phyloP scores from a whole-genome alignment of 2,888 invertebrate species.

The Xestia ashworthii region DNA sequence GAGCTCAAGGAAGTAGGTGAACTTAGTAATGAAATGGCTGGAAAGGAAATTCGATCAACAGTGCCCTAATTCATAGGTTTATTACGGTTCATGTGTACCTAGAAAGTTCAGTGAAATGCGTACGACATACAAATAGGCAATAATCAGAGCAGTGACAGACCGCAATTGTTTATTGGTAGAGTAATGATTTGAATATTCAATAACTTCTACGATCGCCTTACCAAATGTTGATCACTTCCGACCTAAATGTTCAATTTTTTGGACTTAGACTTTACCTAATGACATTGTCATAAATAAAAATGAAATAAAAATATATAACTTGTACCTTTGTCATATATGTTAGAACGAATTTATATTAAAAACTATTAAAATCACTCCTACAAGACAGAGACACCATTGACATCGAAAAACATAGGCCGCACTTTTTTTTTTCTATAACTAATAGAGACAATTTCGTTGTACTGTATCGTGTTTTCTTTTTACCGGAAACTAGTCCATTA shows the following conservation, averaged over 20 bases:
- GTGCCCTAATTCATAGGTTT: slow-evolving; percentile 22
- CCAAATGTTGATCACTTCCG: not conserved
- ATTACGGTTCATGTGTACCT: slow-evolving; percentile 31
- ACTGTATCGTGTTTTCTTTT: not conserved
- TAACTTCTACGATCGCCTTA: not conserved
- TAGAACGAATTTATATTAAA: not conserved
- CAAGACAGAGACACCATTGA: not conserved
- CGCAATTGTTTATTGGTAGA: slow-evolving; percentile 49
- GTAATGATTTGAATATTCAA: slow-evolving; percentile 56
- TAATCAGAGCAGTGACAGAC: slow-evolving; percentile 71
- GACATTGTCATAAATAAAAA: not conserved
- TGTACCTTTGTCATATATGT: too few species aligned
- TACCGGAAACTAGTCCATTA: not conserved
- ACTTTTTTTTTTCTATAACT: not conserved
- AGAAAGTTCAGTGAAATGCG: slow-evolving; percentile 74
- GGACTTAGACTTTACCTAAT: not conserved
- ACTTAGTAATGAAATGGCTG: not conserved
- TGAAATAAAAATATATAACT: not conserved
- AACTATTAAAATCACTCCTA: not conserved
- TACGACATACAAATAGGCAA: slow-evolving; percentile 60
- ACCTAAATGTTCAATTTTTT: not conserved
- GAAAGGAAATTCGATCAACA: slow-evolving; percentile 11
- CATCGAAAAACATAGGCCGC: not conserved
- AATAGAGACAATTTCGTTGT: not conserved
- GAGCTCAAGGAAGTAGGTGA: not conserved